Evolutionary conservation across 1,140 invertebrate species (phyloP).

Genomic region (Diachasma alloeum): DNA sequence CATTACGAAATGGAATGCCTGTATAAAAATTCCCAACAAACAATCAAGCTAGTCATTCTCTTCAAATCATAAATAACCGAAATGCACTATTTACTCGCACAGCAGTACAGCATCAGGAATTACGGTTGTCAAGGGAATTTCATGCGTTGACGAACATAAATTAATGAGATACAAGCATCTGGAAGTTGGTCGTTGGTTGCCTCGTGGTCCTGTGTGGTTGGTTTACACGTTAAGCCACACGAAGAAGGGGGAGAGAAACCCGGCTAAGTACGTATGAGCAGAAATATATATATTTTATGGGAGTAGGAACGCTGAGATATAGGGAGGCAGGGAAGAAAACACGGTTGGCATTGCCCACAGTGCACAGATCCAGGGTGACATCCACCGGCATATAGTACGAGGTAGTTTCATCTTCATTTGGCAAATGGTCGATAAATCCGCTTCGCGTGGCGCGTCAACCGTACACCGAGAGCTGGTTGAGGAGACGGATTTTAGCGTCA

Average conservation of each 20-base stretch:
- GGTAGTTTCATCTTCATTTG: slow-evolving; percentile 53
- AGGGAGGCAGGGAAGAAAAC: background rate
- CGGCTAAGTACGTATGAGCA: background rate
- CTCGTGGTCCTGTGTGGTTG: slow-evolving; percentile 1
- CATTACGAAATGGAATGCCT: background rate
- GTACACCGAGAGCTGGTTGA: background rate
- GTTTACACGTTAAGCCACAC: slow-evolving; percentile 8
- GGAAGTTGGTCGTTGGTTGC: slow-evolving; percentile 17
- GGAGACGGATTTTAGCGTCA: slow-evolving; percentile 31
- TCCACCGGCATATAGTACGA: slow-evolving; percentile 41
- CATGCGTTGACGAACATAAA: slow-evolving; percentile 19
- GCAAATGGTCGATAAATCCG: slow-evolving; percentile 51
- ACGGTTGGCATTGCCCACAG: background rate
- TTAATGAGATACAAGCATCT: slow-evolving; percentile 26
- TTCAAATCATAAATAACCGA: background rate
- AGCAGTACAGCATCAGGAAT: background rate
- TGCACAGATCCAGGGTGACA: background rate
- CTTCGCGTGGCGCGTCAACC: slow-evolving; percentile 21
- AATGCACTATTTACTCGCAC: background rate
- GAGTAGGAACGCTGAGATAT: background rate
- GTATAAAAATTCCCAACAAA: background rate
- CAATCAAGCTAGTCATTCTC: background rate
- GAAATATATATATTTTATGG: background rate
- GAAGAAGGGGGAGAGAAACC: background rate
- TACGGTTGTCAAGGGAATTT: slow-evolving; percentile 23